These are phyloP conservation scores for Dione vanillae DNA, from an alignment of 2,888 invertebrate species.

Conservation along the genomic window DNA sequence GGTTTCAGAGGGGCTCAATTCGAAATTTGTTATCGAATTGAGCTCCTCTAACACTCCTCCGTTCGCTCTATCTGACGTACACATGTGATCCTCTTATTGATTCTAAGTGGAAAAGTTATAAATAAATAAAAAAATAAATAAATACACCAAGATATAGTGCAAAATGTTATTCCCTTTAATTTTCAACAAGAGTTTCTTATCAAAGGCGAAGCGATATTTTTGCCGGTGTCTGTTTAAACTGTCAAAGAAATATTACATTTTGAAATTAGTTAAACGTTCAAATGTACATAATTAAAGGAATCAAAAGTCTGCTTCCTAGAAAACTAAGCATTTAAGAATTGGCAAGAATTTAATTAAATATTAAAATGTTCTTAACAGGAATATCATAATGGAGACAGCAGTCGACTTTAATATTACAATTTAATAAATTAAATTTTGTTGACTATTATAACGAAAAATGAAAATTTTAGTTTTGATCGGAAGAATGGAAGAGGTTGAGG, in stretches of 20 bases:
- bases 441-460: too few relatives aligned
- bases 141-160: too few relatives aligned
- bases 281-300: constrained; percentile 25
- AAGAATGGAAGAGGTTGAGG: too few relatives aligned
- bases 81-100: too few relatives aligned
- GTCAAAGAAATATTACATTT: constrained; percentile 35
- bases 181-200: not conserved
- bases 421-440: constrained; percentile 42
- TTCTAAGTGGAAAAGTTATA: too few relatives aligned
- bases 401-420: constrained; percentile 45
- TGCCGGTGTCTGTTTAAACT: constrained; percentile 23
- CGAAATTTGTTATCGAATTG: too few relatives aligned
- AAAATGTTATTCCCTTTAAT: not conserved
- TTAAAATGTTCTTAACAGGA: constrained; percentile 46
- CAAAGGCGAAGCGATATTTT: not conserved
- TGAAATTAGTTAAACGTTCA: constrained; percentile 33
- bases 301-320: constrained; percentile 15
- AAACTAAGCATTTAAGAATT: constrained; percentile 23
- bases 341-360: constrained; percentile 47
- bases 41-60: too few relatives aligned
- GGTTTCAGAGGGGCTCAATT: too few relatives aligned
- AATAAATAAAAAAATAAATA: too few relatives aligned
- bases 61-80: too few relatives aligned
- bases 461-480: too few relatives aligned
- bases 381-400: constrained; percentile 45